Conservation (phyloP, 2,113 vertebrate genomes). For the Campylomormyrus tamandua region DNA sequence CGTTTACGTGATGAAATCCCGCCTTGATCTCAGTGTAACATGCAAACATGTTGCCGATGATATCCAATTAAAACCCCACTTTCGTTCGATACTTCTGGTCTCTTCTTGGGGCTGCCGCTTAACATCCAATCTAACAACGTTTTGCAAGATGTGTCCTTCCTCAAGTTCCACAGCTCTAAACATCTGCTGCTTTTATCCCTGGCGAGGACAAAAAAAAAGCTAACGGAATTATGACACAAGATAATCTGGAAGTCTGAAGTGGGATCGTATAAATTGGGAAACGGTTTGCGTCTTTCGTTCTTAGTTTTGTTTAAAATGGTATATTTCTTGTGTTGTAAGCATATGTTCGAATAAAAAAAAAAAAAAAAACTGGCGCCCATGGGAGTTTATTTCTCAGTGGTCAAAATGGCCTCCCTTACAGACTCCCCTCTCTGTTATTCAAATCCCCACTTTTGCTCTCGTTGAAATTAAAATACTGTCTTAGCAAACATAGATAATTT, state of each 20-base stretch:
- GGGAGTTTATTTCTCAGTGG: conserved; percentile 17
- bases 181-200: not conserved
- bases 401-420: conserved; percentile 16
- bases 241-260: not conserved
- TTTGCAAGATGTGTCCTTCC: conserved; percentile 5
- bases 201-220: conserved; percentile 13
- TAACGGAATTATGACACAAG: not conserved
- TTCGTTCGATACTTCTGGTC: not conserved
- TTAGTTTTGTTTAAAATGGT: not conserved
- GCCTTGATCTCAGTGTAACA: not conserved
- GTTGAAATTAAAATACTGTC: not conserved
- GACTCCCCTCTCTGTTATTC: not conserved
- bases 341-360: conserved; percentile 19
- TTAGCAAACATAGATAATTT: not conserved
- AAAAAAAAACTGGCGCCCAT: conserved; percentile 10
- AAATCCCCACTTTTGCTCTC: not conserved
- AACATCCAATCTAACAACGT: not conserved
- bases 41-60: not conserved
- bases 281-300: conserved; percentile 9
- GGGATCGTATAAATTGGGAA: not conserved
- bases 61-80: conserved; percentile 4
- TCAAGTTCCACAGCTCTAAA: not conserved
- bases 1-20: not conserved
- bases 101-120: not conserved
- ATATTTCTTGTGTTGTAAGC: not conserved